Base-by-base conservation (phyloP, 2,888 invertebrate species). In the Pammene aurita region DNA sequence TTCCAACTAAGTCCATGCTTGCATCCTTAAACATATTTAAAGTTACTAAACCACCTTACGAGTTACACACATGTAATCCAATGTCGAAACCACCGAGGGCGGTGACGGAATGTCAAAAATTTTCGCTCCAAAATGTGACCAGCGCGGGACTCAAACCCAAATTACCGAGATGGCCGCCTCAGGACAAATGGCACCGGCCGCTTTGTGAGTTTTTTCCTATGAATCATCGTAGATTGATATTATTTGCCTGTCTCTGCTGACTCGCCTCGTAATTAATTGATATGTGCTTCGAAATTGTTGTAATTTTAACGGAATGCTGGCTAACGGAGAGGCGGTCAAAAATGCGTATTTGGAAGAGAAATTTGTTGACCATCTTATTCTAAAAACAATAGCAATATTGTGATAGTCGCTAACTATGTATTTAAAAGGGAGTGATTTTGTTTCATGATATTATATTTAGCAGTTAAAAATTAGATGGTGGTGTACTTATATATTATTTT, bases 51-150 rank as follows among this genome's bases (percentile, higher is more conserved):
- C 26, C 1, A 26, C 26, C 4, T 26, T 26, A 26, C 26, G 26
- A 26, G 26, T 26, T 26, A 18, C 7, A 64, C 7, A 64, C 82
- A 88, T 89, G 81, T 86, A 78, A 82, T 16, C 83, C 81, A 10
- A 67, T 56, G 69, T 38, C 74, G 70, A 60, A 75, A 67, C 67
- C 71, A 77, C 72, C 35, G 79, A 84, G 83, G 89, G 89, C 86
- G 88, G 84, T 85, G 86, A 86, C 85, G 89, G 89, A 87, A 91
- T 90, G 89, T 89, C 89, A 90, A 90, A 90, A 88, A 89, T 86
- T 86, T 67, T 84, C 76, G 81, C 83, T 78, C 74, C 75, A 74
- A 83, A 84, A 84, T 87, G 86, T 84, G 87, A 88, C 87, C 85
- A 84, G 83, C 77, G 77, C 75, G 69, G 75, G 73, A 71, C 71